phyloP scores from a whole-genome alignment of 1,140 invertebrate genomes.

The Zaprionus inermis region DNA sequence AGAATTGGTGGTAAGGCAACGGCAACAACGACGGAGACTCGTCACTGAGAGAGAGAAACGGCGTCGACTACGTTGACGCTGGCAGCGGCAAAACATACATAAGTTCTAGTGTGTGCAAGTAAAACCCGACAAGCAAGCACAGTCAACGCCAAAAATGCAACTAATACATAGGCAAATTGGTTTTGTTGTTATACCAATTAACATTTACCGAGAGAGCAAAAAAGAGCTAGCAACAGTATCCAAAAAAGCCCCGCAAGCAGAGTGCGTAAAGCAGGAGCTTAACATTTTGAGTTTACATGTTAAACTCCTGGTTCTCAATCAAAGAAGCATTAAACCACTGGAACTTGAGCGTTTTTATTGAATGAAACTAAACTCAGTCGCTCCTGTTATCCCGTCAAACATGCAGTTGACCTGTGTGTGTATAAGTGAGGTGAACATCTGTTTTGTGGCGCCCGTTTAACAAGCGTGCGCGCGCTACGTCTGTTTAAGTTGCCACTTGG shows the following conservation, averaged over 20 bases:
- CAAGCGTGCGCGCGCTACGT: constrained; percentile 45
- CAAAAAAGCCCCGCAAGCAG: no score
- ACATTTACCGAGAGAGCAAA: background rate
- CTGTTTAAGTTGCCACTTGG: constrained; percentile 60
- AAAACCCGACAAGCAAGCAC: constrained; percentile 65
- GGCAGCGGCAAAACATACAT: constrained; percentile 5
- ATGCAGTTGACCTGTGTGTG: constrained; percentile 24
- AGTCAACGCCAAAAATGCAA: constrained; percentile 72
- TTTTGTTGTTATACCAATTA: constrained; percentile 37
- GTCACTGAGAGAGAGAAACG: constrained; percentile 18
- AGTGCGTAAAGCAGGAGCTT: no score
- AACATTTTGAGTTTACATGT: no score
- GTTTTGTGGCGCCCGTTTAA: constrained; percentile 46
- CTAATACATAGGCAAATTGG: constrained; percentile 52
- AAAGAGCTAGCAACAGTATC: constrained; percentile 8
- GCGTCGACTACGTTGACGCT: constrained; percentile 27
- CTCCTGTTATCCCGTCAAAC: constrained; percentile 29
- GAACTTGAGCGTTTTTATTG: constrained; percentile 19
- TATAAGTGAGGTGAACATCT: constrained; percentile 46
- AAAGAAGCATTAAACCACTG: background rate
- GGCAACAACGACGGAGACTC: constrained; percentile 6
- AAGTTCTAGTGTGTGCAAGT: constrained; percentile 53
- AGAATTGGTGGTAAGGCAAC: constrained; percentile 33
- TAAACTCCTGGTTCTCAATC: no score
- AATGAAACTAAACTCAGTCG: constrained; percentile 32